Conservation (phyloP, 2,113 vertebrate genomes). For the Cheilinus undulatus region DNA sequence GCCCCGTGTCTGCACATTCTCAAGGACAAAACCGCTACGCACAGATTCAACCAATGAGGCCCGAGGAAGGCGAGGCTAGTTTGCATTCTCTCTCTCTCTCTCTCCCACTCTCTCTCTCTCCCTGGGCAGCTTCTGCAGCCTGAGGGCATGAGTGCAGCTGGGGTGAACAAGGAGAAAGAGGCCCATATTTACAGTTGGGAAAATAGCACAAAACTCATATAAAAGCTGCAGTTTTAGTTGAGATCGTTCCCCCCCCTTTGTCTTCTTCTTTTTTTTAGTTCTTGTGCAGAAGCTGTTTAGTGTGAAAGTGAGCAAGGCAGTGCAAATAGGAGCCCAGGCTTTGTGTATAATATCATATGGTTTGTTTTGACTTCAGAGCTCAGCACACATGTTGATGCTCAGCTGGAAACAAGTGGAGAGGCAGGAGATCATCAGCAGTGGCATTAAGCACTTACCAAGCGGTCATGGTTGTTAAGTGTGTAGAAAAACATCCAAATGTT, state of each 20-base stretch:
- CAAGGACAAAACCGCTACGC: conserved; percentile 82
- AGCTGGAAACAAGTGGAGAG: conserved; percentile 7
- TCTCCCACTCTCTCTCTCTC: conserved; percentile 39
- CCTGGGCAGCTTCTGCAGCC: conserved; percentile 61
- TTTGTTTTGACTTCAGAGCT: conserved; percentile 24
- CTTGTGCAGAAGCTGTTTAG: conserved; percentile 3
- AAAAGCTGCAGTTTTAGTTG: conserved; percentile 16
- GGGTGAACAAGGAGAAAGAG: conserved; percentile 62
- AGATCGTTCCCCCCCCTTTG: conserved; percentile 5
- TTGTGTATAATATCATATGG: conserved; percentile 32
- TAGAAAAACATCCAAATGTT: not conserved
- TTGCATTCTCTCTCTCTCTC: conserved; percentile 60
- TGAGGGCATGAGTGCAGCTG: conserved; percentile 69
- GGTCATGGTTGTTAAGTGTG: not conserved
- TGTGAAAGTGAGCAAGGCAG: not conserved
- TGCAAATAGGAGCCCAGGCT: not conserved
- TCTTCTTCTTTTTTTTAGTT: conserved; percentile 5
- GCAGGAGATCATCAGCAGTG: not conserved
- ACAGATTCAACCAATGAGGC: conserved; percentile 73
- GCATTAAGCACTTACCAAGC: not conserved
- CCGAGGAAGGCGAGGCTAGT: conserved; percentile 62
- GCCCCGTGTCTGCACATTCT: conserved; percentile 86
- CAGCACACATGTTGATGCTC: conserved; percentile 10
- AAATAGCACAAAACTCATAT: conserved; percentile 34
- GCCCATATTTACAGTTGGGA: conserved; percentile 46